These are phyloP conservation scores for Ptychadena robeensis DNA, from an alignment of 2,797 vertebrate genomes.

Conservation along the genomic window DNA sequence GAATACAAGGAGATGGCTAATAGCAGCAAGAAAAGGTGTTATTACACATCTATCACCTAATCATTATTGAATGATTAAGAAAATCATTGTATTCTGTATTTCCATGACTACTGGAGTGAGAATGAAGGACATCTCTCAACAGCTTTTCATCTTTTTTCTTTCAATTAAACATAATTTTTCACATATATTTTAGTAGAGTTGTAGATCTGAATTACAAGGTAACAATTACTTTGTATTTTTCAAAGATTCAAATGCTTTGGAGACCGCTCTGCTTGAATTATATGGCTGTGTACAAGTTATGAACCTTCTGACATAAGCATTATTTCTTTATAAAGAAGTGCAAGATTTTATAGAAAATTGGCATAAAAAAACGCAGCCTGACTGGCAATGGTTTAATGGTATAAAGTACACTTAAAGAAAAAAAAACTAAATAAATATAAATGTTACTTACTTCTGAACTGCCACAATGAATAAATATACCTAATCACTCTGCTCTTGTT, in stretches of 20 bases:
- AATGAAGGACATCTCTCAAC: background rate
- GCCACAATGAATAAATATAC: too few relatives aligned
- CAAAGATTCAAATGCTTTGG: background rate
- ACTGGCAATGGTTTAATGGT: too few relatives aligned
- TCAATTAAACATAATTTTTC: background rate
- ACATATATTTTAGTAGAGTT: background rate
- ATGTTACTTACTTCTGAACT: too few relatives aligned
- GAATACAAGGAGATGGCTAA: constrained; percentile 1
- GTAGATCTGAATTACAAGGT: background rate
- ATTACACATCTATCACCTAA: background rate
- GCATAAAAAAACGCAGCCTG: too few relatives aligned
- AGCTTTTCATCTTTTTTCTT: background rate
- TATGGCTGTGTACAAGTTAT: background rate
- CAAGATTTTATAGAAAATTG: too few relatives aligned
- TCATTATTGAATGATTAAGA: constrained; percentile 10
- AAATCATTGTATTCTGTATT: background rate
- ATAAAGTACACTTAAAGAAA: too few relatives aligned
- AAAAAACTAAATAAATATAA: too few relatives aligned
- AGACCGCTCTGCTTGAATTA: background rate
- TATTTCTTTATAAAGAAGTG: background rate
- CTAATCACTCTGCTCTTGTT: too few relatives aligned
- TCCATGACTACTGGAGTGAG: background rate
- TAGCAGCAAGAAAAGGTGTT: background rate
- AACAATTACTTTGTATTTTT: background rate
- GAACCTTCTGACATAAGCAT: background rate